These are phyloP conservation scores for Trogon surrucura DNA, from an alignment of 2,113 vertebrate species.

Conservation along the genomic window DNA sequence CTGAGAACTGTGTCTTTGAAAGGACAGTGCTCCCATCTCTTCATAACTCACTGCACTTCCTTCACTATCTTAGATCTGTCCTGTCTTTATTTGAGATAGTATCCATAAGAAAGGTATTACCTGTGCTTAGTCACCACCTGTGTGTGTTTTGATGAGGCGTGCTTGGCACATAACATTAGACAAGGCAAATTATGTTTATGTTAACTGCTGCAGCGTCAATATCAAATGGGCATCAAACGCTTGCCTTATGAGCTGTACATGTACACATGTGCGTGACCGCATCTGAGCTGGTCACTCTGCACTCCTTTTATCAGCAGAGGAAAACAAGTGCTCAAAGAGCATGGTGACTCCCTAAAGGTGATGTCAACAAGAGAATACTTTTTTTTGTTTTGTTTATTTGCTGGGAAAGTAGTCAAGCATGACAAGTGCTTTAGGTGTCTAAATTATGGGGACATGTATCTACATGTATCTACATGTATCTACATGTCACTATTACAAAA, in stretches of 20 bases:
- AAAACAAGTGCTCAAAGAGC: not conserved
- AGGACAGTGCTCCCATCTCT: not conserved
- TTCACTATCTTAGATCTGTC: not conserved
- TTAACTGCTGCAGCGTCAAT: not conserved
- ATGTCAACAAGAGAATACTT: no score
- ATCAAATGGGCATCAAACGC: not conserved
- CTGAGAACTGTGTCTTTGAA: not conserved
- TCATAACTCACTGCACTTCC: not conserved
- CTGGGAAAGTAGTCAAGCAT: not conserved
- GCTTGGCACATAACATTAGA: not conserved
- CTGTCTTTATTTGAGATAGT: not conserved
- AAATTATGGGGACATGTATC: not conserved
- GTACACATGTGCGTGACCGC: fast-evolving
- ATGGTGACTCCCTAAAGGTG: not conserved
- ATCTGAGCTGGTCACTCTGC: not conserved
- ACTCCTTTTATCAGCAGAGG: not conserved
- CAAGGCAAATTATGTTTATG: not conserved
- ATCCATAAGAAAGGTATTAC: not conserved
- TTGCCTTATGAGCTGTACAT: not conserved
- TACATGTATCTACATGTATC: no score
- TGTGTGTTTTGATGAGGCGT: not conserved
- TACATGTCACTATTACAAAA: not conserved
- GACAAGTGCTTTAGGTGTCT: not conserved
- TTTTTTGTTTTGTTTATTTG: fast-evolving
- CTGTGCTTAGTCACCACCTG: not conserved